Conservation (phyloP, 2,113 vertebrate species). For the Arvicanthis niloticus region DNA sequence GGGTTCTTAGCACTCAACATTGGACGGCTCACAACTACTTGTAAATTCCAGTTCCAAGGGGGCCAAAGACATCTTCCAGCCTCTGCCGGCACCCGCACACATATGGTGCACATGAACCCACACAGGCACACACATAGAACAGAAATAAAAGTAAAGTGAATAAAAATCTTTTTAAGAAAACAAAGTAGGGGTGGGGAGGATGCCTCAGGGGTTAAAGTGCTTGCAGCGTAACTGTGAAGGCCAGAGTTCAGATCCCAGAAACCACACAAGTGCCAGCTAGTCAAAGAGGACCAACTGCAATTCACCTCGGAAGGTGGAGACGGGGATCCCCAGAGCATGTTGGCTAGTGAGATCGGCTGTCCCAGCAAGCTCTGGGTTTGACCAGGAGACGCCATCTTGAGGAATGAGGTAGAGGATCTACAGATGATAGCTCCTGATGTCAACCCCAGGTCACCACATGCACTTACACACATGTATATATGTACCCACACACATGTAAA, state of each 20-base stretch:
- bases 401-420: background rate
- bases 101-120: background rate
- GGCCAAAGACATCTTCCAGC: background rate
- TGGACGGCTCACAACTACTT: background rate
- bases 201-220: background rate
- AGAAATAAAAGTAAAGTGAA: background rate
- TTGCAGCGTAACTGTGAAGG: fast-evolving
- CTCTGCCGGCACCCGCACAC: background rate
- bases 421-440: background rate
- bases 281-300: background rate
- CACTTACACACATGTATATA: background rate
- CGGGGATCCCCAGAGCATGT: background rate
- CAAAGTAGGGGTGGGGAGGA: background rate
- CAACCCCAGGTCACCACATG: background rate
- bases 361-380: background rate
- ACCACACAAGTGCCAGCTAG: background rate
- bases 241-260: background rate
- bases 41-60: background rate
- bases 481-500: background rate
- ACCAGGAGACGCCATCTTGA: background rate
- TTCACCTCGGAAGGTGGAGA: background rate
- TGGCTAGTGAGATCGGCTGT: background rate
- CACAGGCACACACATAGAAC: background rate
- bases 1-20: background rate
- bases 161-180: background rate